Percentiles rank a stretch among this genome's conserved stretches.
Evolutionary conservation across 2,888 invertebrate species (phyloP).

Genomic region (Bruchidius siliquastri): DNA sequence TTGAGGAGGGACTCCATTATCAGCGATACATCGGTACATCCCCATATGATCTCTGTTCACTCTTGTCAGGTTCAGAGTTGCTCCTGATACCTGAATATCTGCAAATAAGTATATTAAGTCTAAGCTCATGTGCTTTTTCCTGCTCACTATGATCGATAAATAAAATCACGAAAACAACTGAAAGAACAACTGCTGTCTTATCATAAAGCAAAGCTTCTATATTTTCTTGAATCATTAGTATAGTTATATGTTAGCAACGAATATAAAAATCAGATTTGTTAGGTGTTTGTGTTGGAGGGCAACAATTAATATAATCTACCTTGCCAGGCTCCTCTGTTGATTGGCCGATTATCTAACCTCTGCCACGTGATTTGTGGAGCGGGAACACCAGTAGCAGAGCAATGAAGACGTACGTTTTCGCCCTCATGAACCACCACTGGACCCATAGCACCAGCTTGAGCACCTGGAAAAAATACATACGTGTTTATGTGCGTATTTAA

Average conservation of each 20-base stretch:
- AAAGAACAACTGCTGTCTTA: too few relatives aligned
- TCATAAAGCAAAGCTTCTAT: neutral
- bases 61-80: conserved; percentile 71
- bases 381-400: conserved; percentile 75
- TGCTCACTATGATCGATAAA: neutral
- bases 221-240: neutral
- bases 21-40: conserved; percentile 70
- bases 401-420: conserved; percentile 75
- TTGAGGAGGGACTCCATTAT: conserved; percentile 82
- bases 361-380: conserved; percentile 76
- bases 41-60: conserved; percentile 73
- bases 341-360: conserved; percentile 58
- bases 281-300: too few relatives aligned
- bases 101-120: conserved; percentile 25
- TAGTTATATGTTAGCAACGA: too few relatives aligned
- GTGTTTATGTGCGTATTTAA: too few relatives aligned
- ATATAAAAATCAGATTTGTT: too few relatives aligned
- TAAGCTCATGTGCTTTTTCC: neutral
- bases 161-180: too few relatives aligned
- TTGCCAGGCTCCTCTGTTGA: conserved; percentile 59
- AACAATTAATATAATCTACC: conserved; percentile 41
- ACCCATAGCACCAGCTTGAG: conserved; percentile 34
- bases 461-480: conserved; percentile 27
- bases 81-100: conserved; percentile 71
- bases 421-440: conserved; percentile 74